phyloP scores from a whole-genome alignment of 2,113 vertebrate species.

The Brevimyrus niger region DNA sequence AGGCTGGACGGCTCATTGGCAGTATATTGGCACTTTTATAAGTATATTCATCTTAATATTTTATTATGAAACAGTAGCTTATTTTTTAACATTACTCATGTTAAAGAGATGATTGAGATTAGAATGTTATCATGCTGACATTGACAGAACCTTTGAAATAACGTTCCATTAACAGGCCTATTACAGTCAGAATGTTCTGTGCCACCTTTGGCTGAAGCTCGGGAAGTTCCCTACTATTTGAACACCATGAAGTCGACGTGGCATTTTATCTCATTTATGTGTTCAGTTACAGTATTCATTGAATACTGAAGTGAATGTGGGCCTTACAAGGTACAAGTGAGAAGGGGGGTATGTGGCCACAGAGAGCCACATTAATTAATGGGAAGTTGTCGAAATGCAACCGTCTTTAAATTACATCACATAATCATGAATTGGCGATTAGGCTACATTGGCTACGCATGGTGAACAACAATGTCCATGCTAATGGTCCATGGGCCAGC shows the following conservation, averaged over 20 bases:
- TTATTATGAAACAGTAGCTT: neutral
- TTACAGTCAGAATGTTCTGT: neutral
- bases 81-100: neutral
- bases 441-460: neutral
- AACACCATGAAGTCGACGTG: neutral
- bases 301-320: neutral
- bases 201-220: neutral
- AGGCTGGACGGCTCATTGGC: neutral
- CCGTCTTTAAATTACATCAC: neutral
- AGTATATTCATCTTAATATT: too few species aligned
- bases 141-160: neutral
- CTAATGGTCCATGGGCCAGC: neutral
- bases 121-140: neutral
- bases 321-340: neutral
- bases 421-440: neutral
- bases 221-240: neutral
- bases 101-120: neutral
- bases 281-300: neutral
- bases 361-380: neutral
- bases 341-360: neutral
- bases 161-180: neutral
- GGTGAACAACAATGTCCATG: neutral
- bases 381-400: neutral
- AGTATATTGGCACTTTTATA: neutral
- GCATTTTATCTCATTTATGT: neutral